These are phyloP conservation scores for Sapayoa aenigma DNA, from an alignment of 2,113 vertebrate genomes.

Conservation along the genomic window DNA sequence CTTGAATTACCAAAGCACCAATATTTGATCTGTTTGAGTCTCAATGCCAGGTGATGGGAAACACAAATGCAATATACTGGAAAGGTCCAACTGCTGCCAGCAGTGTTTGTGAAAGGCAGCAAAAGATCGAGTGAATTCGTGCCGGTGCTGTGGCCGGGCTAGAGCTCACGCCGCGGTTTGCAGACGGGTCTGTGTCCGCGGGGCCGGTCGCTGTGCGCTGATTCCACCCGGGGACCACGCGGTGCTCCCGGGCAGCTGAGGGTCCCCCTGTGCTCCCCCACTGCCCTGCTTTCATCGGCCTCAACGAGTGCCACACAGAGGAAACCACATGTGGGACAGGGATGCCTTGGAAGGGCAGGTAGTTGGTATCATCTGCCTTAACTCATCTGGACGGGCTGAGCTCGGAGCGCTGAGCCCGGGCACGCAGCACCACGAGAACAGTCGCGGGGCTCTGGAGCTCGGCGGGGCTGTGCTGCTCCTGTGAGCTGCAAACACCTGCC, in stretches of 20 bases:
- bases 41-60: background rate
- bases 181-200: background rate
- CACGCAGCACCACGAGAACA: too few species aligned
- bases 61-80: too few species aligned
- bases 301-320: constrained; percentile 67
- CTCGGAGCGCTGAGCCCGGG: constrained; percentile 63
- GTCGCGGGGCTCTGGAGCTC: constrained; percentile 34
- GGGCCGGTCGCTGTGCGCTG: too few species aligned
- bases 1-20: background rate
- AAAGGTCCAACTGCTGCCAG: background rate
- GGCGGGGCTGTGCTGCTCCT: background rate
- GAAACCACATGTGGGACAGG: constrained; percentile 78
- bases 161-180: rapidly evolving
- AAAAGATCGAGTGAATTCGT: too few species aligned
- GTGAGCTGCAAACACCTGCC: constrained; percentile 18
- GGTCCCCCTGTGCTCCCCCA: too few species aligned
- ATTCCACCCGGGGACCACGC: too few species aligned
- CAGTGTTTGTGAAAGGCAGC: background rate
- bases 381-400: constrained; percentile 76
- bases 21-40: background rate
- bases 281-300: constrained; percentile 74
- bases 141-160: background rate
- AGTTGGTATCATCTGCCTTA: constrained; percentile 80
- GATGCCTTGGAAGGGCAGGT: constrained; percentile 79
- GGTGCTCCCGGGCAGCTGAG: too few species aligned